Evolutionary conservation across 2,888 invertebrate genomes (phyloP), one percentile per base, ranked within the genome.

Genomic region (Phaonia tiefii): DNA sequence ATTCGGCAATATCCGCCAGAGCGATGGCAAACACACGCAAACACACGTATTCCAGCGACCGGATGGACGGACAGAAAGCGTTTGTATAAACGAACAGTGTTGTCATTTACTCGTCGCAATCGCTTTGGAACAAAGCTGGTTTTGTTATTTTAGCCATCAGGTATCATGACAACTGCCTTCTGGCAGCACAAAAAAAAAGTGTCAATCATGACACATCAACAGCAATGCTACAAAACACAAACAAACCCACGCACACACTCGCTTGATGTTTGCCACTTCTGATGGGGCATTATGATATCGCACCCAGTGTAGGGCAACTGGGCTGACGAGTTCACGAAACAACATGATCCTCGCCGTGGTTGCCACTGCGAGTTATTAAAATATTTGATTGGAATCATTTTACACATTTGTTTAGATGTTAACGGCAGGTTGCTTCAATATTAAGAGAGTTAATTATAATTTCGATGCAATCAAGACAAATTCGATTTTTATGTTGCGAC

Each of bases 331-430:
- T 22, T 42, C 22, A n/a, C 42, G n/a, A n/a, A n/a, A n/a, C n/a
- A n/a, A n/a, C n/a, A n/a, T n/a, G n/a, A n/a, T n/a, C n/a, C n/a
- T n/a, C n/a, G n/a, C 63, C 17, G 31, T 5, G 31, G 31, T 10
- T 37, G 39, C 42, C 22, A 17, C 22, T 17, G 44, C 65, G 67
- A 74, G 70, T 79, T 74, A 74, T 79, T 60, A 46, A 58, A 70
- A 72, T 63, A 63, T 13, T 69, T 73, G 75, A 75, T 80, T 65
- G 72, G 37, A 75, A 80, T 56, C 76, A 58, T 73, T 80, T 79
- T 72, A 79, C 60, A 75, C 44, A 46, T 75, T n/a, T 69, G 67
- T 76, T 80, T 65, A 72, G 69, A 65, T 67, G 63, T 46, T 46
- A 80, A 69, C 42, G 75, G n/a, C n/a, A n/a, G n/a, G n/a, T n/a